Evolutionary conservation across 2,113 vertebrate genomes (phyloP), one percentile per base, ranked within the genome.

Genomic region (Eclectus roratus): DNA sequence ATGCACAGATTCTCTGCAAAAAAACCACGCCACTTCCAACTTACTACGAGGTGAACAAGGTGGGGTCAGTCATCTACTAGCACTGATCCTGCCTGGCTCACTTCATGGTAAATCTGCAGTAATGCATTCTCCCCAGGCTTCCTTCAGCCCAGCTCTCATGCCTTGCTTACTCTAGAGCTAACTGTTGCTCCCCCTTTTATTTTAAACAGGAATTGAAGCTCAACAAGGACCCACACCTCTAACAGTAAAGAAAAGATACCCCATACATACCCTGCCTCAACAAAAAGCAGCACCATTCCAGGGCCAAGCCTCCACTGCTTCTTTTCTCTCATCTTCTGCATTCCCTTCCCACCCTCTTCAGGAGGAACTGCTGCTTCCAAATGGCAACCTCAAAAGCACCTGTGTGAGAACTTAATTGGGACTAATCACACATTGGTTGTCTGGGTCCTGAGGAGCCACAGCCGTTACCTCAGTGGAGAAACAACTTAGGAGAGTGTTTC

Each of bases 371-470:
- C 93, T 68, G 65, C 94, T 92, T 95, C 76, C 61, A 93, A 95
- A 90, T 65, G 64, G 85, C 82, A 88, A 60, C 70, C 64, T 88
- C 21, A 6, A 7, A 80, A 95, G 76, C 93, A 96, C 92, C 94
- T 95, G 85, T 92, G 95, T 93, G 92, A 91, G 77, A 92, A 84
- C 82, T 82, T 96, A 91, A 96, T 96, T 91, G 80, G 85, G 96
- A 94, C 90, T 96, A 94, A 95, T 97, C 94, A 94, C 77, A 90
- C 86, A 66, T 93, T 96, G 85, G 88, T 64, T 97, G 88, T 93
- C 90, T 96, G 95, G 92, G 88, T 63, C 95, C 91, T 86, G 90
- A 79, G 88, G 69, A 96, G 94, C 88, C 90, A 84, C 85, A 93
- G 92, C 93, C 90, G 88, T 96, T 96, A 93, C 90, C 88, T 39